Base-by-base conservation (phyloP, 2,797 vertebrate species). In the Cyprinella venusta region DNA sequence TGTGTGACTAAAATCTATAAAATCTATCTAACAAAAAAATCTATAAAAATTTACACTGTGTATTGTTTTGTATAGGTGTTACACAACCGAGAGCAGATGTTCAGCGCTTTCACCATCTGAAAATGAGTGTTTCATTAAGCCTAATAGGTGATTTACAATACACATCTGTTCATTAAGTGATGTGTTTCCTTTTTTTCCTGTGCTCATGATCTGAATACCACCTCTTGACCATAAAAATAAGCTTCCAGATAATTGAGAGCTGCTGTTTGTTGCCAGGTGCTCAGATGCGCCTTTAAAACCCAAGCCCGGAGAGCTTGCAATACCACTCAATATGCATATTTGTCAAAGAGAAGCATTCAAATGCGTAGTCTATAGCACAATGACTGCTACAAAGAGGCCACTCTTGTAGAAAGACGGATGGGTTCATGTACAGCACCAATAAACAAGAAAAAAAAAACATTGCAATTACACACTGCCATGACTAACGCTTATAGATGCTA, bases 151-250 rank as follows among this genome's bases (percentile, higher is more conserved):
- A 78, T 87, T 84, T 78, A 78, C 52, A 79, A 54, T 36, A 40
- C 50, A 82, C 86, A 87, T 83, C 88, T 86, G 88, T 69, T 82
- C 54, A 71, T 70, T 40, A 69, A 80, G 72, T 59, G 59, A 65
- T 65, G 61, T 24, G 21, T 42, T 79, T 52, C 19, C 24, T 50
- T 80, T 54, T 52, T 76, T 50, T 50, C 48, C 40, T 76, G 6
- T 42, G 38, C 48, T 63, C 42, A 63, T 59, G 74, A 72, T 76
- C 24, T 68, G 50, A 82, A 68, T 68, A 50, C 40, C 15, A 48
- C 30, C 52, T 63, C 38, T 56, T 59, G 24, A 48, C 74, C 75
- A 61, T 77, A 21, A 77, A 83, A 61, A 69, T 33, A 76, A 33
- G 76, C 70, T 72, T 26, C 13, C 70, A 74, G 69, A 24, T 84